Base-by-base conservation (phyloP, 2,797 vertebrate genomes). In the Tapirus indicus region DNA sequence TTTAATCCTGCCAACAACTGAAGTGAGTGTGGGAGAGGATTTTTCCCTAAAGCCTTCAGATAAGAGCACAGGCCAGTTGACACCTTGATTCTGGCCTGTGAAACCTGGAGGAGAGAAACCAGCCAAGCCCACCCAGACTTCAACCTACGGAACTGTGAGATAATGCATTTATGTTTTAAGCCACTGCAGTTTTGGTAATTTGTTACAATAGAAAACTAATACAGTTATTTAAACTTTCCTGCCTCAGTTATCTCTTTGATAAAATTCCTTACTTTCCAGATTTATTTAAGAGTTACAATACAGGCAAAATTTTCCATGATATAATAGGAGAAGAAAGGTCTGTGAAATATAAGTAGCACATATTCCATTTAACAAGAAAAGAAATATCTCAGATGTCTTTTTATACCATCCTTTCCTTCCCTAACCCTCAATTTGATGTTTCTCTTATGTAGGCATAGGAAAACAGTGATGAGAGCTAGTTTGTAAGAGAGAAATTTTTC, bases 261-360 rank as follows among this genome's bases (percentile, higher is more conserved):
- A 62, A 12, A 88, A 72, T 54, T 4, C 25, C 38, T 77, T 96
- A 84, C 11, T 7, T 56, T 97, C 49, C 5, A 86, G 16, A 47
- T 64, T 71, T 83, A 71, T 38, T 64, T 88, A 95, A 92, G 27
- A 88, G 9, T 79, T 86, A 85, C 79, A 20, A 89, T 12, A 83
- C 13, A 84, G 64, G 25, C 58, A 6, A 23, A 82, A 77, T 95
- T 94, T 91, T 93, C n/a, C 21, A 18, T 47, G 4, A 47, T 88
- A 62, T 64, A 85, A 68, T 64, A 52, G 11, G 12, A 88, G 21
- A 93, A 92, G 5, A 90, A 94, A 69, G 6, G 5, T 90, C 41
- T 69, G 8, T 96, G 85, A 82, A 41, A 74, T 86, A 54, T 58
- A 78, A 82, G 88, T 47, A 95, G 66, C 38, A 83, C 52, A 44